Evolutionary conservation across 2,797 vertebrate species (phyloP), one percentile per base, ranked within the genome.

Genomic region (Perodicticus potto): DNA sequence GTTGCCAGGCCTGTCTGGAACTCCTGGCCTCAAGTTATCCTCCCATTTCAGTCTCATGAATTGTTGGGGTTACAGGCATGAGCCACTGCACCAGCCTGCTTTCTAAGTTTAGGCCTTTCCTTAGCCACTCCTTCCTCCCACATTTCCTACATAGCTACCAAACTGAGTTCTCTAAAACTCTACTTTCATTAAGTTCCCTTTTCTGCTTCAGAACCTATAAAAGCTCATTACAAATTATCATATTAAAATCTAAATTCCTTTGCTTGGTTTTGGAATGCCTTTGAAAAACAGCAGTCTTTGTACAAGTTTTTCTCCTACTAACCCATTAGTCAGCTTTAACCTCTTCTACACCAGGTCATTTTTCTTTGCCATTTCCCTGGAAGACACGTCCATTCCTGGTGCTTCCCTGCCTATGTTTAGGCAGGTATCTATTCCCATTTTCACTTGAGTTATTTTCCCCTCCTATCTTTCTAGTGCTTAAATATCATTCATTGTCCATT

Each of bases 151-250:
- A 69, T 3, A 69, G 49, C 27, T 25, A 76, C 82, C 70, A 37
- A 91, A 91, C 40, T 83, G 40, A 70, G 43, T 40, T 91, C 93
- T 87, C 61, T 63, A 87, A 65, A 77, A 63, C 34, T 82, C 32
- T 53, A 25, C 29, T 93, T 87, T 80, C 29, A 55, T 84, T 90
- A 90, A 78, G 25, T 85, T 74, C 85, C 13, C 32, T 63, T 53
- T 61, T 69, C 59, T 90, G 59, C 53, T 81, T 73, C 37, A 65
- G 25, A 85, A 85, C 9, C 43, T 95, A 1, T 45, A 84, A 72
- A 89, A 80, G 40, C 29, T 84, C 82, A 61, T 73, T 49, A 93
- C 3, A 82, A 91, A 40, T 63, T 34, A 72, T 63, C 43, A 63
- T 72, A 72, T 63, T 73, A 49, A 65, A 83, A 10, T 37, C 59